Conservation (phyloP, 2,888 invertebrate genomes). For the Tenthredo scrophulariae region DNA sequence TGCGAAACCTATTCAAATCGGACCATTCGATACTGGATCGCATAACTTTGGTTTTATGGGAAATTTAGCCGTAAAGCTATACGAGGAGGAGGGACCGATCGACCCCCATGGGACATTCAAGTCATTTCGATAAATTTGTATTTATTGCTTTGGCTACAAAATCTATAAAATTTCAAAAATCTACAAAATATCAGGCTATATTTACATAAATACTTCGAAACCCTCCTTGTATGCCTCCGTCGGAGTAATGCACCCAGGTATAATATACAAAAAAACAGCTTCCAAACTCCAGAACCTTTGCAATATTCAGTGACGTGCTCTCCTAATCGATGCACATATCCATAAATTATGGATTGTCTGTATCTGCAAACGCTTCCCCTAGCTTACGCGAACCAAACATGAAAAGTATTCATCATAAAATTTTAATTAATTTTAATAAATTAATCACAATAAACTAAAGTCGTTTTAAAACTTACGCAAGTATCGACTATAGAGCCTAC, state of each 20-base stretch:
- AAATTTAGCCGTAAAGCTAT: conserved; percentile 52
- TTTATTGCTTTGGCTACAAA: conserved; percentile 47
- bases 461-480: neutral
- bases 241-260: neutral
- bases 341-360: neutral
- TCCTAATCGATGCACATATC: neutral
- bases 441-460: neutral
- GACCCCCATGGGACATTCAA: conserved; percentile 39
- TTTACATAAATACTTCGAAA: conserved; percentile 49
- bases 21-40: conserved; percentile 49
- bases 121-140: conserved; percentile 50
- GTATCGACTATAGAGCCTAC: neutral
- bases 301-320: conserved; percentile 16
- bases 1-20: conserved; percentile 51
- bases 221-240: neutral
- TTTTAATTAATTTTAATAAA: too few relatives aligned
- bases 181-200: conserved; percentile 36
- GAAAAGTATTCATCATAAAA: neutral
- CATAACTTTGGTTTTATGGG: conserved; percentile 53
- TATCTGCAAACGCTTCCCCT: neutral
- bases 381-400: neutral
- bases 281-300: neutral
- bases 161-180: conserved; percentile 44
- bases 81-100: conserved; percentile 43
- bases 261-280: conserved; percentile 4